Conservation (phyloP, 2,113 vertebrate species). For the Crotalus helleri region DNA sequence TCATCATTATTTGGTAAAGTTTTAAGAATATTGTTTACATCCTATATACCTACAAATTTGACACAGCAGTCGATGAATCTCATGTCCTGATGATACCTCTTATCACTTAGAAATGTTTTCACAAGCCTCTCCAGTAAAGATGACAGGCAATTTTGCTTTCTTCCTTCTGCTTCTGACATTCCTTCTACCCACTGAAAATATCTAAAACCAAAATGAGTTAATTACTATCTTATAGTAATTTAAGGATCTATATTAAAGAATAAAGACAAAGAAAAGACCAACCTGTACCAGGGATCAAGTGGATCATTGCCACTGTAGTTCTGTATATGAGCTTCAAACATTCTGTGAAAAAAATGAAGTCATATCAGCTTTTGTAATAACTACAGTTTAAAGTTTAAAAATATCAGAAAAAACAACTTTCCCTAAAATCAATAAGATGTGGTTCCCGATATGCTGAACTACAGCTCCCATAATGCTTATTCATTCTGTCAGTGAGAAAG, state of each 20-base stretch:
- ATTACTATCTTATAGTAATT: fast-evolving
- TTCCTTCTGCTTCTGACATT: conserved; percentile 49
- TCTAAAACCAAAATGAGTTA: conserved; percentile 51
- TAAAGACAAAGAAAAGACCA: conserved; percentile 7
- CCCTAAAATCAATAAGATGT: background rate
- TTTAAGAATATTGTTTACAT: background rate
- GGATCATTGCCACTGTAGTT: conserved; percentile 81
- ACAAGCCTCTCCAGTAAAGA: conserved; percentile 77
- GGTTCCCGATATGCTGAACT: background rate
- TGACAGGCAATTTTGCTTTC: conserved; percentile 49
- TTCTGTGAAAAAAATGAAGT: conserved; percentile 60
- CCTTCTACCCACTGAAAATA: conserved; percentile 78
- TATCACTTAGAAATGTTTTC: conserved; percentile 71
- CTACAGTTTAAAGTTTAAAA: background rate
- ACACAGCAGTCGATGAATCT: conserved; percentile 83
- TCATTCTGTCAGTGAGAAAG: background rate
- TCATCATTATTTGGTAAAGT: background rate
- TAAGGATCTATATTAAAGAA: background rate
- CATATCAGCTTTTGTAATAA: background rate
- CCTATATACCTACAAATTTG: conserved; percentile 75
- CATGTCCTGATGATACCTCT: conserved; percentile 77
- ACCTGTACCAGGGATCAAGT: conserved; percentile 86
- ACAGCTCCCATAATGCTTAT: background rate
- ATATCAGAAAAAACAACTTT: background rate
- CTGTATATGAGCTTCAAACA: conserved; percentile 75